Conservation (phyloP, 1,140 invertebrate genomes). For the Drosophila obscura region DNA sequence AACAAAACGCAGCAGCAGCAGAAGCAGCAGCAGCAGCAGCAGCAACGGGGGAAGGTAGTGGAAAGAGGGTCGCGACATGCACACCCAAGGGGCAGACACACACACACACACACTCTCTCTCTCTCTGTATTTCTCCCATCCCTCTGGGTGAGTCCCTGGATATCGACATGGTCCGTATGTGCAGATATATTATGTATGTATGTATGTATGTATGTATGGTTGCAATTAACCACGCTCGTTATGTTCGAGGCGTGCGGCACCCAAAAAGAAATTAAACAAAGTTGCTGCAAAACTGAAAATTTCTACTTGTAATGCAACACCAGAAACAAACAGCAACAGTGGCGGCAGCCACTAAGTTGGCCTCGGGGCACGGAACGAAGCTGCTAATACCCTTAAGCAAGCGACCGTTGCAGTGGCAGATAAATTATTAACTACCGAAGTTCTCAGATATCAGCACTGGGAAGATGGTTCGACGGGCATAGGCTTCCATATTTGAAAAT, state of each 20-base stretch:
- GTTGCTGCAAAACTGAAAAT: slow-evolving; percentile 74
- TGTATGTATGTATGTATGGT: slow-evolving; percentile 19
- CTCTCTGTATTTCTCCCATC: too few relatives aligned
- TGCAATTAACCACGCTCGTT: slow-evolving; percentile 78
- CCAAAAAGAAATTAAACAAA: slow-evolving; percentile 72
- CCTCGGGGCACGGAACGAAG: too few relatives aligned
- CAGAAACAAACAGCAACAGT: slow-evolving; percentile 28
- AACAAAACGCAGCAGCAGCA: slow-evolving; percentile 63
- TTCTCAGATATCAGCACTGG: too few relatives aligned
- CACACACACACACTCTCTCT: not conserved
- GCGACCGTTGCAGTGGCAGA: too few relatives aligned
- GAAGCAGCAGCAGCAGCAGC: slow-evolving; percentile 31
- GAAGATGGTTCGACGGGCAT: too few relatives aligned
- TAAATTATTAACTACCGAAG: too few relatives aligned
- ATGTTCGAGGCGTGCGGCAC: slow-evolving; percentile 66
- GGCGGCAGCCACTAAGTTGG: not conserved
- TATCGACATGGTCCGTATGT: slow-evolving; percentile 55
- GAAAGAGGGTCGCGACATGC: slow-evolving; percentile 21
- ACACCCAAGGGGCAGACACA: slow-evolving; percentile 25
- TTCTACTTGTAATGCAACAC: slow-evolving; percentile 75
- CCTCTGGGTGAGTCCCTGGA: slow-evolving; percentile 17
- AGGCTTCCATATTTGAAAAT: too few relatives aligned
- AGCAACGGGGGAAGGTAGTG: not conserved
- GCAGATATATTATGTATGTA: too few relatives aligned
- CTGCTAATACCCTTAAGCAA: too few relatives aligned